These are phyloP conservation scores for Perodicticus potto DNA, from an alignment of 2,797 vertebrate genomes.

Conservation along the genomic window DNA sequence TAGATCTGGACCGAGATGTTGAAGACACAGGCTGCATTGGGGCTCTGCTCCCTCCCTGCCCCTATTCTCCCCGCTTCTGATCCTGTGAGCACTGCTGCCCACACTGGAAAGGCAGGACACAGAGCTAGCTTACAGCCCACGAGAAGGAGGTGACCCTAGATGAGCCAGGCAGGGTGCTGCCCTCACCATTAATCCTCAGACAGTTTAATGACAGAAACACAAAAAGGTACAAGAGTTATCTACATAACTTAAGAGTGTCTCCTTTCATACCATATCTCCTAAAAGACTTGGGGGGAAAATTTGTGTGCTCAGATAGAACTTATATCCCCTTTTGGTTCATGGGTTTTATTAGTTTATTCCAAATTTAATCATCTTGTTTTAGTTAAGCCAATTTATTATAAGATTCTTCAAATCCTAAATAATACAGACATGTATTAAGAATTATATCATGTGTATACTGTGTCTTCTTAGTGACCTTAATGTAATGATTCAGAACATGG, in stretches of 20 bases:
- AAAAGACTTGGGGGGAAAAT: neutral
- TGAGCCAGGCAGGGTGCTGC: neutral
- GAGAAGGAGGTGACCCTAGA: neutral
- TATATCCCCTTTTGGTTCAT: neutral
- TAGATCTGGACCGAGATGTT: neutral
- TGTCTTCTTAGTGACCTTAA: neutral
- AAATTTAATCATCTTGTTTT: constrained; percentile 31
- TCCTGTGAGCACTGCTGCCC: fast-evolving
- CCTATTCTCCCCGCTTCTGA: neutral
- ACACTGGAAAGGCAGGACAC: neutral
- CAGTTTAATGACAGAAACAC: neutral
- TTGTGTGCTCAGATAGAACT: constrained; percentile 1
- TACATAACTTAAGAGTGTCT: neutral
- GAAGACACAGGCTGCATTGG: fast-evolving
- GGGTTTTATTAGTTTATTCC: constrained; percentile 19
- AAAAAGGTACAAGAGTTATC: neutral
- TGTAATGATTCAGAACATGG: neutral
- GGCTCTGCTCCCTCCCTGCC: neutral
- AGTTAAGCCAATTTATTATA: constrained; percentile 33
- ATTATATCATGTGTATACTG: neutral
- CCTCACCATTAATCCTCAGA: neutral
- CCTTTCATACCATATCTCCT: neutral
- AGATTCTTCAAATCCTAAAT: constrained; percentile 21
- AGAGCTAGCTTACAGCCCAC: neutral
- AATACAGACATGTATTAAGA: constrained; percentile 30